phyloP scores from a whole-genome alignment of 2,888 invertebrate genomes.

The Drosophila quinaria region DNA sequence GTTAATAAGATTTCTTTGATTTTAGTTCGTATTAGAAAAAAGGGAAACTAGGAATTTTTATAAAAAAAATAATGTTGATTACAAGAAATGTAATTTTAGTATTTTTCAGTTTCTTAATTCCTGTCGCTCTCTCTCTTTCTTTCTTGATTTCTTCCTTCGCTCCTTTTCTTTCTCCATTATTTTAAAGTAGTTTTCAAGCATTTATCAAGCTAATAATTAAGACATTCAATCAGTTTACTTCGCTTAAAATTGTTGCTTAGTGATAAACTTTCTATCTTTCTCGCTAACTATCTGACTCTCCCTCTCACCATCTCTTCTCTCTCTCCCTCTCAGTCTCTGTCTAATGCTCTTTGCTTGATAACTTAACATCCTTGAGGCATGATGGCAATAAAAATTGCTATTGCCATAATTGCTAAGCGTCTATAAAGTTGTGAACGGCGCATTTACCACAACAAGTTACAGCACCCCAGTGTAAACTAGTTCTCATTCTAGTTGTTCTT shows the following conservation, averaged over 20 bases:
- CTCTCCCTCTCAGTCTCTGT: not conserved
- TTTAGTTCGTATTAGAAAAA: too few species aligned
- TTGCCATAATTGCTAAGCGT: constrained; percentile 75
- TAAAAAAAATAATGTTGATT: too few species aligned
- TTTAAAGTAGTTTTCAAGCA: not conserved
- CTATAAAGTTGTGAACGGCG: constrained; percentile 64
- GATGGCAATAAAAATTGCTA: constrained; percentile 52
- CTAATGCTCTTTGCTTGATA: not conserved
- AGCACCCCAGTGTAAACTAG: constrained; percentile 46
- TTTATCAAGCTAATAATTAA: not conserved
- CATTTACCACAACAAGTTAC: constrained; percentile 63
- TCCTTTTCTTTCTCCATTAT: not conserved
- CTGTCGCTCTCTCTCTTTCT: not conserved
- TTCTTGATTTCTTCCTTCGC: not conserved
- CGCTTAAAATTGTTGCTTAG: not conserved
- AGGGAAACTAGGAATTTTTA: too few species aligned
- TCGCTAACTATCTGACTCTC: not conserved
- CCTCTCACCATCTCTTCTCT: not conserved
- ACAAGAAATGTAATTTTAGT: too few species aligned
- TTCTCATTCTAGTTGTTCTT: constrained; percentile 6
- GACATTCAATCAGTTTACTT: constrained; percentile 13
- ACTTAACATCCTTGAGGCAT: constrained; percentile 19
- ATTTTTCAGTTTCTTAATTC: too few species aligned
- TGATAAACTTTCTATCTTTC: constrained; percentile 6
- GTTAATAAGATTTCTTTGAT: too few species aligned